These are phyloP conservation scores for Silvanus unidentatus DNA, from an alignment of 2,888 invertebrate genomes.

Conservation along the genomic window DNA sequence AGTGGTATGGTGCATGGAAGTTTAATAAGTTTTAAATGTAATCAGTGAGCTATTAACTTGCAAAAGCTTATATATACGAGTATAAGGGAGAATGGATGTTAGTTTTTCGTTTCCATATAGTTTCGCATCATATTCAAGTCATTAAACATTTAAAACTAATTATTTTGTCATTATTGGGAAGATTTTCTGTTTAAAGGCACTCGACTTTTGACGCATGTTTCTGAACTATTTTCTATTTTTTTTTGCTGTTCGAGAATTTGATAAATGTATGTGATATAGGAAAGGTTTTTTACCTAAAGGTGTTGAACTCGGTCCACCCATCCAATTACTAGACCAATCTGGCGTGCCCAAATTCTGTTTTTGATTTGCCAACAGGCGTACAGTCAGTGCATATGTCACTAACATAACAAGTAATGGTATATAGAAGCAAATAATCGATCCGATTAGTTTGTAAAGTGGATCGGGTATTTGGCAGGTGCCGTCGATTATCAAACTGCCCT, in stretches of 20 bases:
- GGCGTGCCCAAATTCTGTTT: slow-evolving; percentile 63
- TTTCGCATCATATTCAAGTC: too few species aligned
- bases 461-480: slow-evolving; percentile 85
- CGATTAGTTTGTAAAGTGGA: slow-evolving; percentile 83
- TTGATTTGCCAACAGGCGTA: slow-evolving; percentile 78
- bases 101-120: too few species aligned
- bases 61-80: slow-evolving; percentile 1
- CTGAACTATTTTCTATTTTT: too few species aligned
- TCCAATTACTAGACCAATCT: slow-evolving; percentile 73
- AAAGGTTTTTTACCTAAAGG: slow-evolving; percentile 28
- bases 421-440: slow-evolving; percentile 93
- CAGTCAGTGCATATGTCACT: slow-evolving; percentile 89
- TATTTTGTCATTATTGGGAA: too few species aligned
- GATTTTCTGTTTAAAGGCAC: too few species aligned
- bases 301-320: slow-evolving; percentile 50
- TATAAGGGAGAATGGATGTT: too few species aligned
- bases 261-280: too few species aligned
- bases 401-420: slow-evolving; percentile 93
- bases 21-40: slow-evolving; percentile 8
- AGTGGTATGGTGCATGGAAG: too few species aligned
- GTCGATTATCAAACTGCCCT: slow-evolving; percentile 74
- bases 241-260: too few species aligned
- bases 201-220: too few species aligned
- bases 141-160: too few species aligned
- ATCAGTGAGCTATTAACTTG: slow-evolving; percentile 7